Base-by-base conservation (phyloP, 2,888 invertebrate species). In the Cordylochernes scorpioides region DNA sequence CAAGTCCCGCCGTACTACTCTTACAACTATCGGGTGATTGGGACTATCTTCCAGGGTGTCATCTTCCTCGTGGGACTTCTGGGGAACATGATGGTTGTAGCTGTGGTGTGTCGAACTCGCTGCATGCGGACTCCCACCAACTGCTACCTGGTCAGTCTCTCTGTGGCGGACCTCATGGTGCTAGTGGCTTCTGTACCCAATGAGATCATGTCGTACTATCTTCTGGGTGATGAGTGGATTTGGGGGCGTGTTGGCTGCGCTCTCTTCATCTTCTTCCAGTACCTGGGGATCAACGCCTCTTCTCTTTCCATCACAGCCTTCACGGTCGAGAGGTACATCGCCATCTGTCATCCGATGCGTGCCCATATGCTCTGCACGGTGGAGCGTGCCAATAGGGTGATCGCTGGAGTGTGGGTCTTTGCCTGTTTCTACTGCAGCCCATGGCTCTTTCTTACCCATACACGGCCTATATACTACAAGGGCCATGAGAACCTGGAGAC, bases 281-380 rank as follows among this genome's bases (percentile, higher is more conserved):
- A 63, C 43, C 50, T 65, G 14, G 63, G 64, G 7, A 61, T 65
- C 41, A 64, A 65, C 47, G 59, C 61, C 1, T 62, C 62, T 1
- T 57, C 63, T 0, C 48, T 67, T 30, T 62, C 62, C 30, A 60
- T 66, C 34, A 61, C 64, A 3, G 64, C 64, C 9, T 65, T 66
- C 48, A 66, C 66, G 3, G 53, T 66, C 12, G 66, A 66, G 46
- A 49, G 64, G 27, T 66, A 64, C 47, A 62, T 65, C 29, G 65
- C 65, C 35, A 65, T 66, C 31, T 67, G 66, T 42, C 59, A 62
- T 40, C 64, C 64, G 3, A 58, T 65, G 52, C 52, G 47, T 34
- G 56, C 58, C 2, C 61, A 62, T 39, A 55, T 55, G 7, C 54
- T 65, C 39, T 66, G 65, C 46, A 65, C 64, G 1, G 59, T 63